These are phyloP conservation scores for Sardinella longiceps DNA, from an alignment of 2,797 vertebrate species.

Conservation along the genomic window DNA sequence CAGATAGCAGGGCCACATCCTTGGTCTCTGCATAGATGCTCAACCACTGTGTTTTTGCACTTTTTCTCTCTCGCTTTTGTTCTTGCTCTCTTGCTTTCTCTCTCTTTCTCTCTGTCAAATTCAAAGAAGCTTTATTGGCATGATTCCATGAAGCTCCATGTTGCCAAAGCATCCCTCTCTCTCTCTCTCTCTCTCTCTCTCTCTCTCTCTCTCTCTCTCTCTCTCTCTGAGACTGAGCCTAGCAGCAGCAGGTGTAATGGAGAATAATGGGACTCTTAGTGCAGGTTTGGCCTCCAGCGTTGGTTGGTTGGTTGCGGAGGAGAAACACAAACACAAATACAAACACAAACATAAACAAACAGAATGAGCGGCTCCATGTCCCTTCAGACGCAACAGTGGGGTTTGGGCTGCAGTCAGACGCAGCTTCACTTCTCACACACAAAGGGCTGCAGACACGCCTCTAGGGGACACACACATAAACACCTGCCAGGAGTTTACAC, in stretches of 20 bases:
- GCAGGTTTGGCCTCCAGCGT: neutral
- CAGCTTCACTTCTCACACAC: neutral
- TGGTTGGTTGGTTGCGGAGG: neutral
- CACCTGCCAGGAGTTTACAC: neutral
- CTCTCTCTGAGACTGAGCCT: neutral
- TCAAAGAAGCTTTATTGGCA: too few relatives aligned
- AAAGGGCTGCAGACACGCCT: neutral
- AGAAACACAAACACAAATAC: neutral
- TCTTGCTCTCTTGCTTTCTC: too few relatives aligned
- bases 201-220: too few relatives aligned
- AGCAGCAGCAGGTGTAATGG: neutral
- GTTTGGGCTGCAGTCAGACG: neutral
- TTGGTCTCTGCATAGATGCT: neutral
- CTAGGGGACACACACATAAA: neutral
- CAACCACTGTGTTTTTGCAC: neutral
- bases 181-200: too few relatives aligned
- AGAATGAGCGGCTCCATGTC: neutral
- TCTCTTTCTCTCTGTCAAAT: too few relatives aligned
- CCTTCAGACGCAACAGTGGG: neutral
- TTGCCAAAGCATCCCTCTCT: too few relatives aligned
- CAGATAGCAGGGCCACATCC: neutral
- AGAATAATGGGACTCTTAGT: neutral
- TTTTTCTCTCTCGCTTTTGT: neutral
- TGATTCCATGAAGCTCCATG: too few relatives aligned
- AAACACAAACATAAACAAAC: neutral